Base-by-base conservation (phyloP, 1,140 invertebrate species). In the Cylas formicarius region DNA sequence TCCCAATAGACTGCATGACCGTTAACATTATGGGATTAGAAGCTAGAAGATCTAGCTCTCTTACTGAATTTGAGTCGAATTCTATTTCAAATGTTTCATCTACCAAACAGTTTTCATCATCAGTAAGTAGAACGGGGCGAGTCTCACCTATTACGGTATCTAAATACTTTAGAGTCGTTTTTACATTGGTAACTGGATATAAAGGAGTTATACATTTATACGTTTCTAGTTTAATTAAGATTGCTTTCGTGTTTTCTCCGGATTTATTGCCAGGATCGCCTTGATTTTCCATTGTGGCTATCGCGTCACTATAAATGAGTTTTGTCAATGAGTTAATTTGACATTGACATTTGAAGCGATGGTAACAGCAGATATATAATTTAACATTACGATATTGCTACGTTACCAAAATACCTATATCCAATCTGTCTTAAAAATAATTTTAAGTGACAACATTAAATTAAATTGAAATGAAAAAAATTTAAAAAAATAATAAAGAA, bases 161-260 rank as follows among this genome's bases (percentile, higher is more conserved):
- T 19, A 36, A 11, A 19, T 49, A 44, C 17, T 49, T 48, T 13
- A 48, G 29, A 13, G 23, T 38, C 7, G 38, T 41, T 35, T 42
- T 45, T 23, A 57, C 22, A 17, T 55, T 52, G 3, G 48, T 35
- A 18, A 50, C 34, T 17, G 52, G 48, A 40, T 45, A 52, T 5
- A 44, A 22, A 19, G 52, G 48, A 11, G 41, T 16, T 11, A 48
- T 39, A 13, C 37, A 37, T 24, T 20, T 44, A 19, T 31, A 44
- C 20, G 5, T 18, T 27, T 34, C 17, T 4, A 48, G 19, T 4
- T 27, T 32, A 10, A 47, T 26, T 4, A 46, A 14, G 9, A 47
- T 33, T 3, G 26, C 44, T 43, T 27, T 19, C 4, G 43, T 29
- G 16, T 48, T 39, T 10, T 2, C 13, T n/a, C n/a, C n/a, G n/a